Conservation (phyloP, 2,113 vertebrate species). For the Melanostigma gelatinosum region DNA sequence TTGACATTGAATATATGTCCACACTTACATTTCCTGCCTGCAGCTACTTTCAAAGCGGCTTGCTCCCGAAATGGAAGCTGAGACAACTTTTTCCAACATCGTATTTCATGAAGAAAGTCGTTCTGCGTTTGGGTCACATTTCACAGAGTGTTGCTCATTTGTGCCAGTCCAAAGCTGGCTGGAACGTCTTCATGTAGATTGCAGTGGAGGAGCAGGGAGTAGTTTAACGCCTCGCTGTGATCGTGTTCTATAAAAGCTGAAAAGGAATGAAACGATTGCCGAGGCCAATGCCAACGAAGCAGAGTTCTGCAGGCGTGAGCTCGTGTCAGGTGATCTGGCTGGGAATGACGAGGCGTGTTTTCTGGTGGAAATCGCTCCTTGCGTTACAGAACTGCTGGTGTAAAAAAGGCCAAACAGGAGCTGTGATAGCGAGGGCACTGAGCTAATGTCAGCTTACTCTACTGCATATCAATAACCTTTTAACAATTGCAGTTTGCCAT, state of each 20-base stretch:
- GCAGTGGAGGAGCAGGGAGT: neutral
- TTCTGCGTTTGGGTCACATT: slow-evolving; percentile 27
- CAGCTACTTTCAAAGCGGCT: slow-evolving; percentile 14
- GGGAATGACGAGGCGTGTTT: slow-evolving; percentile 56
- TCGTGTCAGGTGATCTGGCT: slow-evolving; percentile 44
- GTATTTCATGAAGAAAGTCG: neutral
- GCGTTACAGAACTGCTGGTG: slow-evolving; percentile 51
- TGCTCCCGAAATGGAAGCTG: slow-evolving; percentile 10
- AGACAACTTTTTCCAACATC: neutral
- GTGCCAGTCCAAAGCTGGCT: neutral
- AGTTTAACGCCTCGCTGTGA: neutral
- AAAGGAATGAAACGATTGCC: slow-evolving; percentile 5
- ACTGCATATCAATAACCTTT: slow-evolving; percentile 63
- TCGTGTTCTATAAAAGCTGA: neutral
- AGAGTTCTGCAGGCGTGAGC: slow-evolving; percentile 12
- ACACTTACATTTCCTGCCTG: neutral
- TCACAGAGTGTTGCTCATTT: slow-evolving; percentile 15
- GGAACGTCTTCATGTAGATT: slow-evolving; percentile 28
- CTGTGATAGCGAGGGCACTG: slow-evolving; percentile 36
- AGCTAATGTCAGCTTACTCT: slow-evolving; percentile 61
- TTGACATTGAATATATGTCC: slow-evolving; percentile 30
- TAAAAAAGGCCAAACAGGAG: slow-evolving; percentile 55
- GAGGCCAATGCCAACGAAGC: slow-evolving; percentile 25
- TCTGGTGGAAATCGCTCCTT: slow-evolving; percentile 39
- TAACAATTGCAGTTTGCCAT: slow-evolving; percentile 21